Evolutionary conservation across 2,797 vertebrate species (phyloP), one percentile per base, ranked within the genome.

Genomic region (Acanthiza pusilla): DNA sequence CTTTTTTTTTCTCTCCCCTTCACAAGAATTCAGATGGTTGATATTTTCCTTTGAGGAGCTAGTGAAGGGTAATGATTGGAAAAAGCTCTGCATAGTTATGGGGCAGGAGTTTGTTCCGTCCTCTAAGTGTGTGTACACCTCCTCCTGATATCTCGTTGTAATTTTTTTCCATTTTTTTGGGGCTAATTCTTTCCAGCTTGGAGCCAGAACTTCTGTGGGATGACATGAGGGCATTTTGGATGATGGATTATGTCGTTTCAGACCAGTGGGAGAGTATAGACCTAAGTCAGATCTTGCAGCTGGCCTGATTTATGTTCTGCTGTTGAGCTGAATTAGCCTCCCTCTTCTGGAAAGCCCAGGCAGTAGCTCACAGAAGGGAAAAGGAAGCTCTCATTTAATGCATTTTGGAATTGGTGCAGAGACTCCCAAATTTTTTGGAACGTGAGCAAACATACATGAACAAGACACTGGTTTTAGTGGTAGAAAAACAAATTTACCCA

Each of bases 191-290:
- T 91, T 82, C 34, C 61, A 38, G 30, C 76, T 84, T 2, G 18
- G 83, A 94, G 93, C 55, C 85, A 88, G 63, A 75, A 90, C 60
- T 94, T 90, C 73, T 82, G 67, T 63, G 57, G 94, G 53, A 76
- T 91, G 89, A 86, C 91, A 82, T 2, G n/a, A 94, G 89, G 80
- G 85, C 80, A 79, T 84, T 94, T 94, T 40, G 74, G 71, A 91
- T 95, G 92, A 96, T 94, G 88, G 78, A 94, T 95, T 81, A 32
- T 91, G 43, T 90, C 38, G 5, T 92, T 94, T 93, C 85, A 84
- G 61, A 91, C 63, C 77, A 87, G 85, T 90, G 91, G 83, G 91
- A 93, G 83, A 81, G 45, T 60, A 75, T 10, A 86, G 89, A 86
- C 74, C 54, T 25, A 43, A 89, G 89, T 95, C 60, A 71, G 60